Percentiles rank a stretch among this genome's conserved stretches.
These are phyloP conservation scores for Boulengeromyrus knoepffleri DNA, from an alignment of 2,113 vertebrate genomes.

Conservation along the genomic window DNA sequence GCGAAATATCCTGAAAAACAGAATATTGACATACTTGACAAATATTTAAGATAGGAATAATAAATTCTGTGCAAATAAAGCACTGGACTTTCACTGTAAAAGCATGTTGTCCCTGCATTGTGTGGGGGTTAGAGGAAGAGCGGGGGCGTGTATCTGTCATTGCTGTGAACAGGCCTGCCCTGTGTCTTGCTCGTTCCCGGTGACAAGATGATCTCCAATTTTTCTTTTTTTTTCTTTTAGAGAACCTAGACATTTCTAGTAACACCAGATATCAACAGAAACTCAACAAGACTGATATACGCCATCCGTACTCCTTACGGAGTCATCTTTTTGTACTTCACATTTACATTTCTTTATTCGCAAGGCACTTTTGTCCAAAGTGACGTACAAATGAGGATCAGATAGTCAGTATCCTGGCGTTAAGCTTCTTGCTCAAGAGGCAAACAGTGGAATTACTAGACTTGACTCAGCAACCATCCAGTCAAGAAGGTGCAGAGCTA, in stretches of 20 bases:
- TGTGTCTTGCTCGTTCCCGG: neutral
- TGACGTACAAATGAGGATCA: neutral
- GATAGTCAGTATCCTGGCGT: neutral
- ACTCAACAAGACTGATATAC: neutral
- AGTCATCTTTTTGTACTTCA: too few relatives aligned
- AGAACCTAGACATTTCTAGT: too few relatives aligned
- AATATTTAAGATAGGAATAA: neutral
- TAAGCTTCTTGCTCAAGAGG: neutral
- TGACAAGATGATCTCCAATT: neutral
- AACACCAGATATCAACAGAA: too few relatives aligned
- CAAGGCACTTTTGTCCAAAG: neutral
- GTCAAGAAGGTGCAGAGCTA: neutral
- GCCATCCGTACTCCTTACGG: too few relatives aligned
- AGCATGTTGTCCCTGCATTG: neutral
- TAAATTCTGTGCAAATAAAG: neutral
- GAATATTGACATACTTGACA: neutral
- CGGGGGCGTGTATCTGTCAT: too few relatives aligned
- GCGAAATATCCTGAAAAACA: neutral
- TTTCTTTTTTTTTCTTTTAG: too few relatives aligned
- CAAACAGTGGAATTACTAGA: neutral
- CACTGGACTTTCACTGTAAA: neutral
- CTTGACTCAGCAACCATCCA: neutral
- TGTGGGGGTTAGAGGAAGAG: neutral
- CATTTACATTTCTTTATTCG: neutral
- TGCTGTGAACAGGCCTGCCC: too few relatives aligned